Evolutionary conservation across 2,888 invertebrate species (phyloP).

Genomic region (Gortyna flavago): DNA sequence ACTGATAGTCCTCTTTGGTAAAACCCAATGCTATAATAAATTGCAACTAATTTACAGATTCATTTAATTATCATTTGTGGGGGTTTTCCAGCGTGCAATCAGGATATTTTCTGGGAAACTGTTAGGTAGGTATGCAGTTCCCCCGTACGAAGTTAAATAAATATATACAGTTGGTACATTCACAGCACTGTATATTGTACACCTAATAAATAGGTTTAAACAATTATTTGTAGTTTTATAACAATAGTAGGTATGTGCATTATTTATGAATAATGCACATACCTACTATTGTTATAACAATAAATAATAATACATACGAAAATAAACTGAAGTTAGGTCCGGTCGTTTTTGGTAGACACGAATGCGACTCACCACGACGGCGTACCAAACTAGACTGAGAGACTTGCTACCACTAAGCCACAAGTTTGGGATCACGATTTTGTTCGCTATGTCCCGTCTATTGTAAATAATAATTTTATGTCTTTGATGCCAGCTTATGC

Average conservation of each 20-base stretch:
- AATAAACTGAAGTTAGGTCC: too few species aligned
- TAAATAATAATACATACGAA: too few species aligned
- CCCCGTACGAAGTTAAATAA: neutral
- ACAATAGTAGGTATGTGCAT: neutral
- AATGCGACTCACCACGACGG: too few species aligned
- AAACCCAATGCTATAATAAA: conserved; percentile 10
- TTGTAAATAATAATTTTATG: too few species aligned
- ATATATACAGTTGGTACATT: conserved; percentile 8
- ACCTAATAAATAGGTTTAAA: conserved; percentile 3
- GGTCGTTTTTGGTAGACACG: too few species aligned
- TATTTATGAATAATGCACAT: too few species aligned
- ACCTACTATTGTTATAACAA: too few species aligned
- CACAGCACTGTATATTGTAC: neutral
- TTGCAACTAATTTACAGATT: conserved; percentile 5
- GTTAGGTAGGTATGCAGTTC: neutral
- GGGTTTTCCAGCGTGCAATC: conserved; percentile 5
- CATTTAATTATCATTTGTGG: neutral
- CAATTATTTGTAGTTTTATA: neutral
- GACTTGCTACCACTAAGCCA: too few species aligned
- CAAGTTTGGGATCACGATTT: too few species aligned
- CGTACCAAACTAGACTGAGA: too few species aligned
- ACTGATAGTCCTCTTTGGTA: conserved; percentile 1
- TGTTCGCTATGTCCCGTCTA: too few species aligned
- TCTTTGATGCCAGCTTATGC: too few species aligned
- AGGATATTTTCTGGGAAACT: conserved; percentile 5